phyloP scores from a whole-genome alignment of 2,113 vertebrate genomes.

The Drymodes brunneopygia region DNA sequence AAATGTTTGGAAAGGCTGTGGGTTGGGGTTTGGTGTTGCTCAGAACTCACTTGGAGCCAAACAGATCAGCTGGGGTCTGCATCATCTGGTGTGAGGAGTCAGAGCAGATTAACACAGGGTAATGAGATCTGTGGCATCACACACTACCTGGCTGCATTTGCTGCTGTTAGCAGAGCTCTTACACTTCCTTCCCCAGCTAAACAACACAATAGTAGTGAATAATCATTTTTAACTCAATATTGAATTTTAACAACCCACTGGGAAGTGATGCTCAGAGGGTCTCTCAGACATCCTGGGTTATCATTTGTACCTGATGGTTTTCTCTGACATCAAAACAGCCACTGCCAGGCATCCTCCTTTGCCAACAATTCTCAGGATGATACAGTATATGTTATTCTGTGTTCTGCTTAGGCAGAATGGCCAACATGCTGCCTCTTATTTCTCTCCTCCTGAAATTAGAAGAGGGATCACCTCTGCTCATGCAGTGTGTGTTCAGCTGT shows the following conservation, averaged over 20 bases:
- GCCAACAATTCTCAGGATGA: background rate
- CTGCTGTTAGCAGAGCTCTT: background rate
- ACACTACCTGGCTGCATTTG: background rate
- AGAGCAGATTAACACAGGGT: background rate
- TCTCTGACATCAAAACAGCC: background rate
- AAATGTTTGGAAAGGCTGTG: background rate
- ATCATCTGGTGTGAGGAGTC: slow-evolving; percentile 4
- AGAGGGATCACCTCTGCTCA: background rate
- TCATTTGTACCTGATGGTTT: background rate
- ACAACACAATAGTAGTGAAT: background rate
- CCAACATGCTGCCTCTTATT: background rate
- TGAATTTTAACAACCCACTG: background rate
- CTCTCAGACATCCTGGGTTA: background rate
- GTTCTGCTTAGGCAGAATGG: background rate
- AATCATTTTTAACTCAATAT: background rate
- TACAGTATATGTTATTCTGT: background rate
- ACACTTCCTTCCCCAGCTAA: background rate
- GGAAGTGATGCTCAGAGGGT: background rate
- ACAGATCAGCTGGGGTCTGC: background rate
- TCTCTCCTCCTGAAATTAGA: background rate
- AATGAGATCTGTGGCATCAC: slow-evolving; percentile 4
- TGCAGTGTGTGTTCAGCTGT: background rate
- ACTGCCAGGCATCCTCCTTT: background rate
- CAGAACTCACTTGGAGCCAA: background rate
- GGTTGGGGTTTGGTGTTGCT: background rate